These are phyloP conservation scores for Numida meleagris DNA, from an alignment of 2,113 vertebrate species.

Conservation along the genomic window DNA sequence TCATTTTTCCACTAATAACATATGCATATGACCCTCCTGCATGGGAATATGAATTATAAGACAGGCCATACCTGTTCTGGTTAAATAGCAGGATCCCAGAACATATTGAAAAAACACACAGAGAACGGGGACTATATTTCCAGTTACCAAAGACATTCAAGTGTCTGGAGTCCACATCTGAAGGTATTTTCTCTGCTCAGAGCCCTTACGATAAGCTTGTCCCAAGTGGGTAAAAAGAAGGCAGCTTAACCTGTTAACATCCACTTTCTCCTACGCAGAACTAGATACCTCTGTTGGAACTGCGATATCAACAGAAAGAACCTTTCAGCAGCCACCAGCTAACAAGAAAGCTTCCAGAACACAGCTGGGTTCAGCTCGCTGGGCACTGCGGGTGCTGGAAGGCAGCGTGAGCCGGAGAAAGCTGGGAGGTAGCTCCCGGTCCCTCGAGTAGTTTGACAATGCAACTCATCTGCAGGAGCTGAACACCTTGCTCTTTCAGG, in stretches of 20 bases:
- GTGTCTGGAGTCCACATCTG: not conserved
- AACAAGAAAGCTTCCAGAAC: not conserved
- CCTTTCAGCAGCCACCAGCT: not conserved
- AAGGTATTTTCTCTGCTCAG: not conserved
- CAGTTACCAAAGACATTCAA: not conserved
- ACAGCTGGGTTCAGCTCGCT: not conserved
- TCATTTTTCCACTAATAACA: not conserved
- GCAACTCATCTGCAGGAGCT: not conserved
- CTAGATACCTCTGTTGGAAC: not conserved
- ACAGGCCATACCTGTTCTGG: not conserved
- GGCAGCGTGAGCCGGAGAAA: not conserved
- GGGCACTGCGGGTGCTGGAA: not conserved
- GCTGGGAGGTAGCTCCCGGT: no score
- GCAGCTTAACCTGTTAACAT: not conserved
- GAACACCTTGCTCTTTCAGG: not conserved
- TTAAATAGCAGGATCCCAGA: not conserved
- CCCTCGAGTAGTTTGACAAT: not conserved
- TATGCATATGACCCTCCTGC: not conserved
- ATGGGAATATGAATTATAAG: not conserved
- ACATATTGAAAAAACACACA: not conserved
- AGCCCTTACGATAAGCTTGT: not conserved
- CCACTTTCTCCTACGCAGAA: not conserved
- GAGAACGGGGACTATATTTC: not conserved
- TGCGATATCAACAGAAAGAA: not conserved
- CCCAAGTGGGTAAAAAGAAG: not conserved